Conservation (phyloP, 1,140 invertebrate genomes). For the Listronotus bonariensis region DNA sequence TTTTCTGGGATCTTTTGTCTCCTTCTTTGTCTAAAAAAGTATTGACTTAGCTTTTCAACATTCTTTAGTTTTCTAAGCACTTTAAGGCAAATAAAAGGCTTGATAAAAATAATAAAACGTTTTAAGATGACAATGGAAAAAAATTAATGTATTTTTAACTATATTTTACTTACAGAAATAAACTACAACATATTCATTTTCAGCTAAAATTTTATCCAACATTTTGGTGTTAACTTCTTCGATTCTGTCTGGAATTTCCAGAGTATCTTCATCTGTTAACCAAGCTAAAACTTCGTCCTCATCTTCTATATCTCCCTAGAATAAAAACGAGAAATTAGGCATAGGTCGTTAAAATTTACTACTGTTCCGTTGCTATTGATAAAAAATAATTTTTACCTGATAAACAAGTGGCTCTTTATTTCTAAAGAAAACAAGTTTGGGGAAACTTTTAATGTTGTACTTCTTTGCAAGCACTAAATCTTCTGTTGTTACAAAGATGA, state of each 20-base stretch:
- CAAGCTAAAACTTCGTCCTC: constrained; percentile 89
- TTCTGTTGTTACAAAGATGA: constrained; percentile 92
- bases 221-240: constrained; percentile 91
- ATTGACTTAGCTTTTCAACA: no score
- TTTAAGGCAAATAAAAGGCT: no score
- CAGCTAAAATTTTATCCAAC: constrained; percentile 87
- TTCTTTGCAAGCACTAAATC: constrained; percentile 82
- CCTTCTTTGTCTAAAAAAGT: constrained; percentile 76
- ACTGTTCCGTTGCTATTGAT: no score
- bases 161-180: constrained; percentile 76
- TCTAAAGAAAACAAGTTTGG: constrained; percentile 86
- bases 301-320: constrained; percentile 79
- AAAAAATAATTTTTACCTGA: constrained; percentile 9
- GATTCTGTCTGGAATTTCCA: constrained; percentile 90
- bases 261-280: constrained; percentile 89
- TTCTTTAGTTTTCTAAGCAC: no score
- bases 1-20: constrained; percentile 88
- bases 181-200: constrained; percentile 87
- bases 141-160: no score
- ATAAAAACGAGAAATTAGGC: not conserved
- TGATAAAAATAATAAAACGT: no score
- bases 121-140: no score
- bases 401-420: constrained; percentile 81
- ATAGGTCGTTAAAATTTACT: no score
- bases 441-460: constrained; percentile 82